phyloP scores from a whole-genome alignment of 2,888 invertebrate species.

The Ceraclea dissimilis region DNA sequence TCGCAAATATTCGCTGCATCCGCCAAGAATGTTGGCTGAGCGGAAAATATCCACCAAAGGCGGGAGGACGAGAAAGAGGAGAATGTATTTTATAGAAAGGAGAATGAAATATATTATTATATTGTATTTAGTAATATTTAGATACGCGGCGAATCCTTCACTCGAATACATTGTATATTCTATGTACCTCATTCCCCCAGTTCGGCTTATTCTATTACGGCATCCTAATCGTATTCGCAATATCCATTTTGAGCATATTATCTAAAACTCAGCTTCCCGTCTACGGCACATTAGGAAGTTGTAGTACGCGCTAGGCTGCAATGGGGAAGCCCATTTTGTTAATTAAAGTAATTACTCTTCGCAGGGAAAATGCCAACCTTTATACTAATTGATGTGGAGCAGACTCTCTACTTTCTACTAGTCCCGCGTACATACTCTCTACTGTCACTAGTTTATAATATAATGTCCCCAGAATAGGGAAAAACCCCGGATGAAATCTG shows the following conservation, averaged over 20 bases:
- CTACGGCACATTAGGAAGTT: conserved; percentile 1
- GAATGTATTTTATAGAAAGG: too few relatives aligned
- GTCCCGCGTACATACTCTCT: neutral
- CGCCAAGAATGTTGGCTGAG: conserved; percentile 12
- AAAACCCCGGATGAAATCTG: neutral
- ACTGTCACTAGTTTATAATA: too few relatives aligned
- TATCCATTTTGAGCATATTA: conserved; percentile 26
- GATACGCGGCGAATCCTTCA: too few relatives aligned
- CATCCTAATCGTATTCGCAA: conserved; percentile 25
- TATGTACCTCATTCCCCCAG: conserved; percentile 2
- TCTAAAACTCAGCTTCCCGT: conserved; percentile 20
- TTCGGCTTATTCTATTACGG: conserved; percentile 25
- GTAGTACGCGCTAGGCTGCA: conserved; percentile 1
- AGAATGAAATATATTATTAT: too few relatives aligned
- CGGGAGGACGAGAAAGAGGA: too few relatives aligned
- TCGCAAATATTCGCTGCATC: conserved; percentile 23
- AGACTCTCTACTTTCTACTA: conserved; percentile 20
- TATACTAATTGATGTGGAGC: conserved; percentile 46
- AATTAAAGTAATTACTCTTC: conserved; percentile 49
- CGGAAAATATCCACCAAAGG: neutral
- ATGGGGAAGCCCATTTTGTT: conserved; percentile 37
- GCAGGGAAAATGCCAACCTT: conserved; percentile 44
- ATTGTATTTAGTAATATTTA: too few relatives aligned
- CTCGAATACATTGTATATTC: too few relatives aligned
- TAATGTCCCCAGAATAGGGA: neutral